Base-by-base conservation (phyloP, 2,113 vertebrate genomes). In the Centropus unirufus region DNA sequence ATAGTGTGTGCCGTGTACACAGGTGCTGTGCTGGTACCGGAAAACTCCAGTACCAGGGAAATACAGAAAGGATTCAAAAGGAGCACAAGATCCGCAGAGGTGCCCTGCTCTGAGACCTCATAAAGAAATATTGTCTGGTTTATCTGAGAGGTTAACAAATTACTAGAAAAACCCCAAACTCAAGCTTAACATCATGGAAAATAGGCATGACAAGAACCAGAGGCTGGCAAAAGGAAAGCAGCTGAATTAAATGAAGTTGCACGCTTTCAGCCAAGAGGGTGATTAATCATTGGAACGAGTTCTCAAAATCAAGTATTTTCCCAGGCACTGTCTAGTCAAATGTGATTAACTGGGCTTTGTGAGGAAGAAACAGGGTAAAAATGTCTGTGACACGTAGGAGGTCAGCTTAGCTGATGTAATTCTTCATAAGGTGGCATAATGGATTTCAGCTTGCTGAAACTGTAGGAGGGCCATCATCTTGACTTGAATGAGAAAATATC, bases 301-400 rank as follows among this genome's bases (percentile, higher is more conserved):
- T 85, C 79, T 90, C 42, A 67, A 29, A 90, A 40, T n/a, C 69
- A 78, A 36, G 42, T 72, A 17, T 85, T 83, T 86, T 83, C 62
- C 52, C 72, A 62, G 69, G 36, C 44, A 9, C 40, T 88, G 66
- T 66, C 40, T 58, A n/a, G 80, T 78, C 54, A 82, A 70, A 86
- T 30, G 44, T 86, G 4, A 2, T 88, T 82, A 75, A 79, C 21
- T 64, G 47, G 30, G 4, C 14, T 70, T 83, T 59, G 17, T 86
- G 58, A 66, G 39, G 62, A 63, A 70, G 27, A 55, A 79, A 29
- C 7, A 14, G 63, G 16, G 14, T 90, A 12, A 72, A 47, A 67
- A 72, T 39, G 58, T 36, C n/a, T 1, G 1, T 83, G 83, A 12
- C 14, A 11, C 0, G 0, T 6, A 47, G 39, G 39, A 87, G 23